Evolutionary conservation across 2,888 invertebrate species (phyloP).

Genomic region (Xestia xanthographa): DNA sequence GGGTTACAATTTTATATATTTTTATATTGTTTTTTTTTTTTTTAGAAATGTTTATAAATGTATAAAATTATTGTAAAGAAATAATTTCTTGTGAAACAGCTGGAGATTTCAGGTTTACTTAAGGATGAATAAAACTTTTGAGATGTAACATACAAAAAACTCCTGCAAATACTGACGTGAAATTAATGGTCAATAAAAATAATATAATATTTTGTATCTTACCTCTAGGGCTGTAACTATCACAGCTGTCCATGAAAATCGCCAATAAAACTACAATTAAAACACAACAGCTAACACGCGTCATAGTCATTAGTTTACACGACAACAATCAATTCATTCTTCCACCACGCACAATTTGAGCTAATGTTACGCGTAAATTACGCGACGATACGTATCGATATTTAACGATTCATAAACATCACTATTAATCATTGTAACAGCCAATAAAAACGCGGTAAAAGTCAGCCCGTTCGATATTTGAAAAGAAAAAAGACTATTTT

Average conservation of each 20-base stretch:
- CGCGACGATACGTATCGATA: conserved; percentile 62
- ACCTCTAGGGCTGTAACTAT: conserved; percentile 86
- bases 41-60: too few relatives aligned
- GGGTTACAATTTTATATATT: too few relatives aligned
- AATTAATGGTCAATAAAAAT: background rate
- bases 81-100: background rate
- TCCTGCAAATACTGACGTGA: background rate
- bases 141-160: background rate
- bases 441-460: conserved; percentile 68
- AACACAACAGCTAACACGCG: conserved; percentile 67
- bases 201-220: conserved; percentile 63
- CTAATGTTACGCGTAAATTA: conserved; percentile 60
- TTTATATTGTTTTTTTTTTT: too few relatives aligned
- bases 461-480: conserved; percentile 56
- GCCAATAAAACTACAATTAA: conserved; percentile 72
- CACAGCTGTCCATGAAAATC: conserved; percentile 72
- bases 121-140: background rate
- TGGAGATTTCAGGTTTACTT: background rate
- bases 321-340: conserved; percentile 64
- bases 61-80: too few relatives aligned
- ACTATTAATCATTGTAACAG: conserved; percentile 69
- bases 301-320: conserved; percentile 68
- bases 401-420: conserved; percentile 68
- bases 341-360: conserved; percentile 57
- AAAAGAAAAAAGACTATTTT: conserved; percentile 54